Evolutionary conservation across 2,113 vertebrate species (phyloP).

Genomic region (Paramisgurnus dabryanus): DNA sequence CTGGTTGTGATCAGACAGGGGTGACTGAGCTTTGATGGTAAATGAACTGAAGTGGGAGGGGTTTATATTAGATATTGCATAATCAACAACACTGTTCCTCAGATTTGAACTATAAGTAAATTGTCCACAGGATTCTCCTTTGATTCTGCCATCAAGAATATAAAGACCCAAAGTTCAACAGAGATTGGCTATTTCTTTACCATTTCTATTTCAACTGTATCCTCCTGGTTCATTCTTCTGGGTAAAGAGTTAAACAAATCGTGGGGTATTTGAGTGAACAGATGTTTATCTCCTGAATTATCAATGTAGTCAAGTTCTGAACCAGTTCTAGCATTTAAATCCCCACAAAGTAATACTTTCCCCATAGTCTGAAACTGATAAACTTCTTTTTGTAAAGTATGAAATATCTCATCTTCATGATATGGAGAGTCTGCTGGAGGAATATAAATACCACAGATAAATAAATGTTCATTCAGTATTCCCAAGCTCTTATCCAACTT

Average conservation of each 20-base stretch:
- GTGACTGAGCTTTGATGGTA: background rate
- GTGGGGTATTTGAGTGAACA: no score
- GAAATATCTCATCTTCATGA: background rate
- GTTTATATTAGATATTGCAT: background rate
- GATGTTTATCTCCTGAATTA: background rate
- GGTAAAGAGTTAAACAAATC: background rate
- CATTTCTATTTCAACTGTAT: background rate
- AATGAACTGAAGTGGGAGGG: background rate
- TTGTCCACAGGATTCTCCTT: background rate
- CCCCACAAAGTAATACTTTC: background rate
- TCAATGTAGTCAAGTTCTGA: background rate
- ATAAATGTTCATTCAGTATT: background rate
- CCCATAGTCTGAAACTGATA: background rate
- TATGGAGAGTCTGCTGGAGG: background rate
- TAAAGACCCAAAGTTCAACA: background rate
- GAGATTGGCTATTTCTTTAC: background rate
- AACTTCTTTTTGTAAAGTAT: background rate
- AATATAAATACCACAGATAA: background rate
- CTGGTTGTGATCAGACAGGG: slow-evolving; percentile 1
- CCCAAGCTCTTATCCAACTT: background rate
- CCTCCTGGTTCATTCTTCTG: background rate
- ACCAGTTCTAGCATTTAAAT: background rate
- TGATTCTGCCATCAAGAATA: background rate
- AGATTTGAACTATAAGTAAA: background rate
- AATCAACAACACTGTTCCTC: background rate